A percentile compares a stretch with the other conserved stretches of the same genome.
phyloP scores from a whole-genome alignment of 2,113 vertebrate genomes.

The Pangasianodon gigas region DNA sequence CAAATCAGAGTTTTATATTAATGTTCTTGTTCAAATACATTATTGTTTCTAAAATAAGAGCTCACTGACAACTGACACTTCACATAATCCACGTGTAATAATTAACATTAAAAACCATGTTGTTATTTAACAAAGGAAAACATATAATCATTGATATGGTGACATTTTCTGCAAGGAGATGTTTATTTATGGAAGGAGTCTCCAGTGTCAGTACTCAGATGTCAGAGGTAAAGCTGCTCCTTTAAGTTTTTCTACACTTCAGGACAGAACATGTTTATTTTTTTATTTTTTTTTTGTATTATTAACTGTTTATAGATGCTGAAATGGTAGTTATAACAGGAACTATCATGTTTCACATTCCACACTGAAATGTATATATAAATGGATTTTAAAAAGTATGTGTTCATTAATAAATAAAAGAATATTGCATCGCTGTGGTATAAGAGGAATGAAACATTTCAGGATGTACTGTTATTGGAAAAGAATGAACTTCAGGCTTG shows the following conservation, averaged over 20 bases:
- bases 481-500: not conserved
- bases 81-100: not conserved
- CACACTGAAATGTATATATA: not conserved
- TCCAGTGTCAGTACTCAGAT: not conserved
- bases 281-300: not conserved
- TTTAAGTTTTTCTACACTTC: not conserved
- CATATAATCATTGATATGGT: not conserved
- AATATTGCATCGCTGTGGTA: not conserved
- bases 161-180: not conserved
- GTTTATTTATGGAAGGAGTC: slow-evolving; percentile 2
- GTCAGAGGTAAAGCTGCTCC: not conserved
- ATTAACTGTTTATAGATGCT: not conserved
- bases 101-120: not conserved
- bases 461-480: not conserved
- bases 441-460: not conserved
- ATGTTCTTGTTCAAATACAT: not conserved
- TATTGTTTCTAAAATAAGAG: not conserved
- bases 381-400: too few relatives aligned
- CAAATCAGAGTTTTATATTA: not conserved
- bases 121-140: not conserved
- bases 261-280: not conserved
- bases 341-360: not conserved
- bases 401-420: not conserved
- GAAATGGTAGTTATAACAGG: not conserved
- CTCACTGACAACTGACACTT: not conserved